phyloP scores from a whole-genome alignment of 2,888 invertebrate species.

The Campoletis raptor region DNA sequence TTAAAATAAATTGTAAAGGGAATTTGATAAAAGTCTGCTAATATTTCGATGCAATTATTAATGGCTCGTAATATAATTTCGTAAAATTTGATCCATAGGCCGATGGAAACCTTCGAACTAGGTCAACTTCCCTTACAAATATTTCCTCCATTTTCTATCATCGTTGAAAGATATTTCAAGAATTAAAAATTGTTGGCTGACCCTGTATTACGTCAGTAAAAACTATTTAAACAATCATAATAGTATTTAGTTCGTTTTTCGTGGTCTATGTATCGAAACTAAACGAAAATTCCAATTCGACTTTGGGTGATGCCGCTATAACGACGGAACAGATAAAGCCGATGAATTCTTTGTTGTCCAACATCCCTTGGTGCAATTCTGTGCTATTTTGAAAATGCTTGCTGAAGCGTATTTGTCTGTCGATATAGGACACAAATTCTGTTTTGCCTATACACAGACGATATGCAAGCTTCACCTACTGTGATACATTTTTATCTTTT shows the following conservation, averaged over 20 bases:
- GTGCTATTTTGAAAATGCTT: slow-evolving; percentile 71
- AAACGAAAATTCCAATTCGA: slow-evolving; percentile 32
- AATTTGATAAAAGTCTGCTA: too few species aligned
- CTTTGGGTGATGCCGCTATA: slow-evolving; percentile 42
- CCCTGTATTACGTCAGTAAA: neutral
- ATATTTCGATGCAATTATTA: too few species aligned
- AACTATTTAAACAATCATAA: neutral
- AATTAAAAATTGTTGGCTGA: neutral
- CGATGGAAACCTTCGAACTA: too few species aligned
- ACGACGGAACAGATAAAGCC: slow-evolving; percentile 74
- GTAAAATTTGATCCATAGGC: too few species aligned
- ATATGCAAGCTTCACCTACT: neutral
- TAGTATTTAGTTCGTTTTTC: neutral
- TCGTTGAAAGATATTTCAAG: neutral
- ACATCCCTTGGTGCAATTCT: slow-evolving; percentile 66
- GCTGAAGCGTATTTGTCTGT: slow-evolving; percentile 47
- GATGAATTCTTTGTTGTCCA: slow-evolving; percentile 27
- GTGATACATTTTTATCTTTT: slow-evolving; percentile 15
- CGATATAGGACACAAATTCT: neutral
- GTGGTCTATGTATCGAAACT: neutral
- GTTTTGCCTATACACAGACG: neutral
- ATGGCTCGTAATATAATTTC: too few species aligned
- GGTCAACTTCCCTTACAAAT: neutral
- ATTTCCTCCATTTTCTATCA: neutral
- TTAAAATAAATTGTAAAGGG: too few species aligned